Evolutionary conservation across 2,797 vertebrate genomes (phyloP).

Genomic region (Vultur gryphus): DNA sequence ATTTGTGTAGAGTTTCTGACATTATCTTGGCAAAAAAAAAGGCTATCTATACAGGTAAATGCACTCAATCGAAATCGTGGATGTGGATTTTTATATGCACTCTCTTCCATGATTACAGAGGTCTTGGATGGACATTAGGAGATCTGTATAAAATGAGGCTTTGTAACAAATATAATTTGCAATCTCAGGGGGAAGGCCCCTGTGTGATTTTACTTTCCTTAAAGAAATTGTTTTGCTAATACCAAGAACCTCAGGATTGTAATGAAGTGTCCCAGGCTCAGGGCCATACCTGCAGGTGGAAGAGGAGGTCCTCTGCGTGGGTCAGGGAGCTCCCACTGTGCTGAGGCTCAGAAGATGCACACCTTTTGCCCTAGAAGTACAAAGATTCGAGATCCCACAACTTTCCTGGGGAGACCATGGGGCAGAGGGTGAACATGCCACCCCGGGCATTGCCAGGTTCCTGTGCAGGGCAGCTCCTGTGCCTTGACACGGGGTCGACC

Average conservation of each 20-base stretch:
- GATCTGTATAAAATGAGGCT: neutral
- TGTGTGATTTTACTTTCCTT: neutral
- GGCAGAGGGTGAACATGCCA: neutral
- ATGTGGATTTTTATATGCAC: neutral
- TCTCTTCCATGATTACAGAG: neutral
- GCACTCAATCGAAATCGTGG: neutral
- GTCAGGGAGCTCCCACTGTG: neutral
- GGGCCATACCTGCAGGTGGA: neutral
- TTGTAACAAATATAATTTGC: neutral
- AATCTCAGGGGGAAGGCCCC: neutral
- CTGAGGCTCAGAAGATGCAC: neutral
- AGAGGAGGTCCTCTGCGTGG: neutral
- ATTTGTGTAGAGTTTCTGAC: constrained; percentile 64
- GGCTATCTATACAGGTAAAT: constrained; percentile 37
- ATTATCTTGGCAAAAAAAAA: constrained; percentile 55
- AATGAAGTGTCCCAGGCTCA: neutral
- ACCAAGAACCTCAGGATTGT: neutral
- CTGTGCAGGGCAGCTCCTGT: neutral
- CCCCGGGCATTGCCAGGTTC: neutral
- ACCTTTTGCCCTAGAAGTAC: neutral
- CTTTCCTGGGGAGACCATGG: neutral
- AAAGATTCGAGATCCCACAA: neutral
- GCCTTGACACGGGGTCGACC: fast-evolving
- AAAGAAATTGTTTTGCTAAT: neutral
- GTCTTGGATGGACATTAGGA: neutral